Conservation (phyloP, 2,113 vertebrate genomes). For the Macrotis lagotis region DNA sequence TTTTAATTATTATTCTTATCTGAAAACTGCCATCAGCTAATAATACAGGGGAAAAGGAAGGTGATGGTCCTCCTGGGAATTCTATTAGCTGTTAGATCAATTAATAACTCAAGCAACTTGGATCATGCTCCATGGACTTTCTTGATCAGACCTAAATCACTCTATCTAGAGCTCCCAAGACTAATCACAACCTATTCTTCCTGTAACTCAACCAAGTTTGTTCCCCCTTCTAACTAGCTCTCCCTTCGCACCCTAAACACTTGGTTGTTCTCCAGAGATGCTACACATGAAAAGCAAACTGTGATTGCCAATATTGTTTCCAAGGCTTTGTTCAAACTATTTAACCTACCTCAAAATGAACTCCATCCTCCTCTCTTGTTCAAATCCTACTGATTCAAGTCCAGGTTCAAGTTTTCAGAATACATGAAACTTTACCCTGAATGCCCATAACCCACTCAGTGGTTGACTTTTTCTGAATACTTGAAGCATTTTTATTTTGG, state of each 20-base stretch:
- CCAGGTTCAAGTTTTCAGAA: background rate
- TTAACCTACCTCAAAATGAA: background rate
- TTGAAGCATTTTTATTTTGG: background rate
- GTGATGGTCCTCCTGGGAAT: too few species aligned
- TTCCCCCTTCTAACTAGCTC: too few species aligned
- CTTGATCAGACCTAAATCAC: too few species aligned
- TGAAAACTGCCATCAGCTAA: too few species aligned
- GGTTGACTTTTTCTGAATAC: background rate
- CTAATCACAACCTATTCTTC: background rate
- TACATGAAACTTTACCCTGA: background rate
- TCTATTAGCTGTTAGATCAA: too few species aligned
- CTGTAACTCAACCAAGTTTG: background rate
- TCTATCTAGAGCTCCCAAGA: background rate
- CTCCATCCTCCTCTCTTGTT: background rate
- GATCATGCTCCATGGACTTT: too few species aligned
- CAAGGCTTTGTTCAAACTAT: too few species aligned
- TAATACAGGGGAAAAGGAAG: too few species aligned
- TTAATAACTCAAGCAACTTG: too few species aligned
- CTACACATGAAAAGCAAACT: background rate
- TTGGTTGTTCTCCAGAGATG: too few species aligned
- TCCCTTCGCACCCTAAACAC: background rate
- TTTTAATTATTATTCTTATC: too few species aligned
- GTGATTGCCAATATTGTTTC: background rate
- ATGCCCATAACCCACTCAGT: background rate
- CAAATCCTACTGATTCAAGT: background rate